Evolutionary conservation across 2,888 invertebrate genomes (phyloP).

Genomic region (Amaurobius ferox): DNA sequence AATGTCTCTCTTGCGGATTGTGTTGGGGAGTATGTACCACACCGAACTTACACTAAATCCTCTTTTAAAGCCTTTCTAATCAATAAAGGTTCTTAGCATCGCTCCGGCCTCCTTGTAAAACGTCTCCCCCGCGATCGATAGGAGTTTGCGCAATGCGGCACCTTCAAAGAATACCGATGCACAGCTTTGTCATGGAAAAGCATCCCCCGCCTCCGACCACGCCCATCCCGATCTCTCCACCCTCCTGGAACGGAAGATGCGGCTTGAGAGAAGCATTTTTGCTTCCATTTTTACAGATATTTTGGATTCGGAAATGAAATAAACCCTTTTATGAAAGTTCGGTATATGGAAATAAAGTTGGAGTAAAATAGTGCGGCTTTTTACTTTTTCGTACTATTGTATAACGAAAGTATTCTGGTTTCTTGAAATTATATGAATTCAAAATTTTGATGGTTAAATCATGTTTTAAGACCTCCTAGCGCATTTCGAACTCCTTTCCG

Average conservation of each 20-base stretch:
- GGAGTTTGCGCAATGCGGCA: constrained; percentile 64
- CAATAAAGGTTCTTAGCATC: not conserved
- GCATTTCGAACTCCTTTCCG: no score
- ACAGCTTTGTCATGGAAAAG: not conserved
- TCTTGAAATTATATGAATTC: no score
- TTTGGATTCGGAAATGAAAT: not conserved
- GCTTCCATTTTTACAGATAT: constrained; percentile 24
- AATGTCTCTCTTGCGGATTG: not conserved
- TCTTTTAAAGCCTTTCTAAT: not conserved
- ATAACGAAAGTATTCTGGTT: no score
- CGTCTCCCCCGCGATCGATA: constrained; percentile 37
- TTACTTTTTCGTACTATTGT: no score
- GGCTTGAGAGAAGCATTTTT: not conserved
- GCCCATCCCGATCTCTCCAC: constrained; percentile 36
- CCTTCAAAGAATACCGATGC: constrained; percentile 22
- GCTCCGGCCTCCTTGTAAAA: not conserved
- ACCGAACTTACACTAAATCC: not conserved
- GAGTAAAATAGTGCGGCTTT: no score
- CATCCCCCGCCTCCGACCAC: constrained; percentile 50
- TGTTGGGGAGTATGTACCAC: not conserved
- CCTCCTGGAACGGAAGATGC: not conserved
- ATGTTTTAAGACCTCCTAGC: no score
- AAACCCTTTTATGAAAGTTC: no score
- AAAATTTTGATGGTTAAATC: no score
- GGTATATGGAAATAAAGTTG: no score